Percentiles rank a stretch among this genome's conserved stretches.
phyloP scores from a whole-genome alignment of 2,888 invertebrate species.

The Ernsta delagoae region DNA sequence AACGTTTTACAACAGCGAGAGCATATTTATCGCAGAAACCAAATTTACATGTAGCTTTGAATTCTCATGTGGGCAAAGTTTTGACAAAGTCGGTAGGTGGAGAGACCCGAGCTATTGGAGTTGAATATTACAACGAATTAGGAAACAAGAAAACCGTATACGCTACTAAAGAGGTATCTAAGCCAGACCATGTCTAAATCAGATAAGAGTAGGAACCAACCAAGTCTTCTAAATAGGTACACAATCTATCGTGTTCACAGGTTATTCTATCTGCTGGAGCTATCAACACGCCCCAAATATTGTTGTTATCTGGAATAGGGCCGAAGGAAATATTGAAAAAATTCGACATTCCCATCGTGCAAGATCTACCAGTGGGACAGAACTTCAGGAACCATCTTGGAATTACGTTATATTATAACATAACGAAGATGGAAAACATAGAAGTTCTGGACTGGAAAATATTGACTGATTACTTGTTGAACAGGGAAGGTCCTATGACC shows the following conservation, averaged over 20 bases:
- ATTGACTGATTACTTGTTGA: constrained; percentile 82
- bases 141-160: constrained; percentile 48
- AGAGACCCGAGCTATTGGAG: constrained; percentile 73
- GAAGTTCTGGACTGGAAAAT: constrained; percentile 84
- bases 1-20: constrained; percentile 84
- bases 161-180: no score
- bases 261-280: constrained; percentile 87
- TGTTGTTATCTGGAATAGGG: constrained; percentile 88
- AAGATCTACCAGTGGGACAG: constrained; percentile 84
- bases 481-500: constrained; percentile 84
- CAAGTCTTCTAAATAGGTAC: no score
- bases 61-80: constrained; percentile 84
- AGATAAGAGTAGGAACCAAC: no score
- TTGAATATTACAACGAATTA: constrained; percentile 79
- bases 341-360: constrained; percentile 85
- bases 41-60: constrained; percentile 84
- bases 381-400: constrained; percentile 26
- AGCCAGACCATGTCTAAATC: no score
- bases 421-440: constrained; percentile 72
- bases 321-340: constrained; percentile 85
- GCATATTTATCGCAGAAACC: constrained; percentile 76
- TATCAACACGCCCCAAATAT: constrained; percentile 87
- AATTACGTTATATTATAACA: constrained; percentile 78
- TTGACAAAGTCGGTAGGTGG: constrained; percentile 57
- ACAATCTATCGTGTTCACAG: constrained; percentile 48